phyloP scores from a whole-genome alignment of 2,113 vertebrate genomes.

The Engraulis encrasicolus region DNA sequence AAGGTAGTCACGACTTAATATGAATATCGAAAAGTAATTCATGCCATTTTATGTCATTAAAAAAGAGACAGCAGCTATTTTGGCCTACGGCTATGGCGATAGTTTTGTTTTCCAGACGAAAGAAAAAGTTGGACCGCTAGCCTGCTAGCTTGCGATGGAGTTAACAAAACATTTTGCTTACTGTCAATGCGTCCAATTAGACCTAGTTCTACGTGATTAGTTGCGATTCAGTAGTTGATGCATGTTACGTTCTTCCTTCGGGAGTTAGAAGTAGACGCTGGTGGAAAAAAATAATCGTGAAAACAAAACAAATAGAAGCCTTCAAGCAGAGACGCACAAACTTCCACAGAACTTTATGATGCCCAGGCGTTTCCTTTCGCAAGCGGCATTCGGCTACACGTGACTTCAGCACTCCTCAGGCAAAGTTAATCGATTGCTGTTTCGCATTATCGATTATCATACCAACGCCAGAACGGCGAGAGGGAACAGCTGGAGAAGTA shows the following conservation, averaged over 20 bases:
- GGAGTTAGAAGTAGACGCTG: too few relatives aligned
- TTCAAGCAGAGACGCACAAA: neutral
- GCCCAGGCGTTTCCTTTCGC: neutral
- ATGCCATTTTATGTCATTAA: too few relatives aligned
- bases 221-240: too few relatives aligned
- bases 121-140: neutral
- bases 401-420: neutral
- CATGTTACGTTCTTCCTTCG: too few relatives aligned
- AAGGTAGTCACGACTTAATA: too few relatives aligned
- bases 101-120: neutral
- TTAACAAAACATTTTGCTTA: neutral
- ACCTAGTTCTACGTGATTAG: conserved; percentile 2
- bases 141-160: neutral
- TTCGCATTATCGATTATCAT: neutral
- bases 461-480: too few relatives aligned
- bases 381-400: neutral
- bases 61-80: too few relatives aligned
- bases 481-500: too few relatives aligned
- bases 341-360: neutral
- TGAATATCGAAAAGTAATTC: too few relatives aligned
- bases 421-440: neutral
- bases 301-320: neutral
- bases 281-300: too few relatives aligned
- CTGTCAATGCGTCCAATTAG: neutral
- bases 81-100: neutral